Conservation (phyloP, 2,888 invertebrate genomes). For the Dicranocentrus wangi region DNA sequence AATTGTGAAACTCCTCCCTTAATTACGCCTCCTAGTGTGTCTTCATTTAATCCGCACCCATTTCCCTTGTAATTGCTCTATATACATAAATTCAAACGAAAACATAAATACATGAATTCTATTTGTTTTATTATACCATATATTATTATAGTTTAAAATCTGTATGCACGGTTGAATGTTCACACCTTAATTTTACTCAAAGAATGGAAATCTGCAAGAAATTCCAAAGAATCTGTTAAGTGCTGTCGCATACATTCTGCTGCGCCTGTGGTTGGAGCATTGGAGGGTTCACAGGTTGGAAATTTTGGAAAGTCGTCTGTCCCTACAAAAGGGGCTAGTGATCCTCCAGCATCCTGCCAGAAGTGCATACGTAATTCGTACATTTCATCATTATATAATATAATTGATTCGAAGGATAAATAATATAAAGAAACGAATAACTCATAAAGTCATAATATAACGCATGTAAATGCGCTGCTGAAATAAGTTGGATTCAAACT, state of each 20-base stretch:
- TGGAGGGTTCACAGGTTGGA: conserved; percentile 74
- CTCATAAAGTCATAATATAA: no score
- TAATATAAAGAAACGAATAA: no score
- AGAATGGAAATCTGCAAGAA: conserved; percentile 96
- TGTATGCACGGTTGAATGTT: not conserved
- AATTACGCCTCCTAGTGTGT: conserved; percentile 95
- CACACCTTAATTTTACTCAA: conserved; percentile 94
- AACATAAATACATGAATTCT: not conserved
- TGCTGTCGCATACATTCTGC: conserved; percentile 95
- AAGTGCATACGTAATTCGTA: no score
- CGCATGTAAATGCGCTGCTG: no score
- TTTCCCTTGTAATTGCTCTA: conserved; percentile 83
- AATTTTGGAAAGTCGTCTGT: conserved; percentile 78
- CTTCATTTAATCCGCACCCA: conserved; percentile 88
- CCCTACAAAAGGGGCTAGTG: conserved; percentile 85
- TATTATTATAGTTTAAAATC: not conserved
- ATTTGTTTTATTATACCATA: conserved; percentile 30
- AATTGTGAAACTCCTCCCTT: conserved; percentile 96
- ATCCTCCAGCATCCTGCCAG: conserved; percentile 93
- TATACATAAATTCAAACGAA: conserved; percentile 67
- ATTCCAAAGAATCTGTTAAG: conserved; percentile 93
- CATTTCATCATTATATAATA: no score
- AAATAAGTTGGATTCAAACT: no score
- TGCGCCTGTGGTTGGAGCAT: conserved; percentile 82
- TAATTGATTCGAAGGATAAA: no score